Evolutionary conservation across 2,888 invertebrate genomes (phyloP).

Genomic region (Willowsia nigromaculata): DNA sequence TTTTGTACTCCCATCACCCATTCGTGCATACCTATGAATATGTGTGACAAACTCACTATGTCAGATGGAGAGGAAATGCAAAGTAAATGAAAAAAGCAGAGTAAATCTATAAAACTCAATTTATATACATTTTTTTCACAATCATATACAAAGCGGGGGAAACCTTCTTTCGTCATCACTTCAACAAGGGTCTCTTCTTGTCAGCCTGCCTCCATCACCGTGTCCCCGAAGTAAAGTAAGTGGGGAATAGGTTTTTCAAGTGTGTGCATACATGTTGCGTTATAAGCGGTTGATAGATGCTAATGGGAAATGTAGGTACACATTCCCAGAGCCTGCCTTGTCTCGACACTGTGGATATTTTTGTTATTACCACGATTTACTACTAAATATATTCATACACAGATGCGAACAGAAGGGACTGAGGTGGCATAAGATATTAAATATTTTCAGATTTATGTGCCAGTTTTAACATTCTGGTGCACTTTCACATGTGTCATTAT

Average conservation of each 20-base stretch:
- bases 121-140: conserved; percentile 28
- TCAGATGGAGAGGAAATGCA: conserved; percentile 38
- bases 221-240: not conserved
- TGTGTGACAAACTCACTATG: not conserved
- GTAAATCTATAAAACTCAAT: conserved; percentile 46
- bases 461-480: not conserved
- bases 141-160: not conserved
- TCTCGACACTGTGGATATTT: not conserved
- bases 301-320: conserved; percentile 28
- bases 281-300: not conserved
- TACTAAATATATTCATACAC: not conserved
- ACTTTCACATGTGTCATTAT: not conserved
- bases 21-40: not conserved
- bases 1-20: conserved; percentile 17
- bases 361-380: not conserved
- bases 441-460: conserved; percentile 35
- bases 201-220: not conserved
- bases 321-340: not conserved
- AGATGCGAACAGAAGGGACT: not conserved
- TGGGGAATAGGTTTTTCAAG: not conserved
- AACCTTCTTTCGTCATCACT: conserved; percentile 22
- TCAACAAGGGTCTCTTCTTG: conserved; percentile 14
- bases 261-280: not conserved
- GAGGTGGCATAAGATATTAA: conserved; percentile 38
- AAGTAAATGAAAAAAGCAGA: conserved; percentile 37